phyloP scores from a whole-genome alignment of 2,888 invertebrate species.

The Branchipolynoe longqiensis region DNA sequence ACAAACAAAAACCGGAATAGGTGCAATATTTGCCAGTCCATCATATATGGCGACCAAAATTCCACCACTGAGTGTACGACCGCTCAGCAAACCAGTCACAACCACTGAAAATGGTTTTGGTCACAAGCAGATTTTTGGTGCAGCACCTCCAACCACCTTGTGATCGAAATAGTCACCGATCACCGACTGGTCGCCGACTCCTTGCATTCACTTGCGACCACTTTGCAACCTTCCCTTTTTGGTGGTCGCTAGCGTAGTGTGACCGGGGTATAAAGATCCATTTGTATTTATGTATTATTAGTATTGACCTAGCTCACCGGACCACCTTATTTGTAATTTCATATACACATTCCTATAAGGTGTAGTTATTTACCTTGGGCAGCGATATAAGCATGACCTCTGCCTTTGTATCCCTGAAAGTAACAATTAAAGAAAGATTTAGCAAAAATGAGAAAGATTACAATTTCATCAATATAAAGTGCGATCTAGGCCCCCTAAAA shows the following conservation, averaged over 20 bases:
- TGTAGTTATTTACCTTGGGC: constrained; percentile 31
- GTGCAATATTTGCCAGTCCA: too few species aligned
- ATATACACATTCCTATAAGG: neutral
- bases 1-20: too few species aligned
- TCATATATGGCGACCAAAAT: too few species aligned
- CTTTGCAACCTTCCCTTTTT: neutral
- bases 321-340: neutral
- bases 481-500: neutral
- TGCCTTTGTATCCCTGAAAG: constrained; percentile 28
- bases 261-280: neutral
- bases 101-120: too few species aligned
- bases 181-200: too few species aligned
- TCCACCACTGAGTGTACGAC: too few species aligned
- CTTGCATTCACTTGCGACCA: neutral
- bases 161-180: too few species aligned
- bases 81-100: too few species aligned
- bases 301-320: neutral
- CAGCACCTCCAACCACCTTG: too few species aligned
- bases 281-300: neutral
- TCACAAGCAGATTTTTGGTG: too few species aligned
- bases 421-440: neutral
- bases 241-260: neutral
- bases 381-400: constrained; percentile 5
- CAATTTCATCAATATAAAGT: neutral
- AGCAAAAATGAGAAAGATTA: neutral